Percentiles rank a stretch among this genome's conserved stretches.
phyloP scores from a whole-genome alignment of 2,797 vertebrate species.

The Propithecus perrieri region DNA sequence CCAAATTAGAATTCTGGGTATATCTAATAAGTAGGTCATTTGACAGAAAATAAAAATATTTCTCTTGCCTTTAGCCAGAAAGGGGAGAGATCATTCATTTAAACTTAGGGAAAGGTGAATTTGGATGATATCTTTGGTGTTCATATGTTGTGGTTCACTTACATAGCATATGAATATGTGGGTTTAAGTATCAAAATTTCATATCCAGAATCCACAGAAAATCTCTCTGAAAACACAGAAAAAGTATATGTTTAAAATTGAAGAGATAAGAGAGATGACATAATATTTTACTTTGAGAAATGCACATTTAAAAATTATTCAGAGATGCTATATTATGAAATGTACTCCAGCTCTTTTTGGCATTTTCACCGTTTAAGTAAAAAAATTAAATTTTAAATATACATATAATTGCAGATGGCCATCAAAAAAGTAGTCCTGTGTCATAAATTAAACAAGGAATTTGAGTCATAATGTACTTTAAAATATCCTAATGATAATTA shows the following conservation, averaged over 20 bases:
- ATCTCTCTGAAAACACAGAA: constrained; percentile 20
- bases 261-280: background rate
- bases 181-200: constrained; percentile 43
- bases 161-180: background rate
- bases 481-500: constrained; percentile 29
- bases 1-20: constrained; percentile 11
- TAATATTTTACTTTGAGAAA: constrained; percentile 60
- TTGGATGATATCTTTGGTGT: constrained; percentile 43
- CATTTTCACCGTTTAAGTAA: constrained; percentile 49
- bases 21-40: constrained; percentile 18
- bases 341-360: background rate
- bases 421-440: background rate
- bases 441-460: constrained; percentile 14
- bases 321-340: constrained; percentile 27
- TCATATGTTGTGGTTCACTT: constrained; percentile 35
- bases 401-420: background rate
- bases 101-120: constrained; percentile 44
- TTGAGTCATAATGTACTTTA: background rate
- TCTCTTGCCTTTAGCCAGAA: constrained; percentile 52
- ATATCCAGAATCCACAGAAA: background rate
- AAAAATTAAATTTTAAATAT: constrained; percentile 16
- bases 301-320: constrained; percentile 44
- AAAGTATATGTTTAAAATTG: constrained; percentile 13
- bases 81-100: constrained; percentile 2
- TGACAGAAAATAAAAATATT: constrained; percentile 57